Conservation (phyloP, 2,113 vertebrate genomes). For the Datnioides undecimradiatus region DNA sequence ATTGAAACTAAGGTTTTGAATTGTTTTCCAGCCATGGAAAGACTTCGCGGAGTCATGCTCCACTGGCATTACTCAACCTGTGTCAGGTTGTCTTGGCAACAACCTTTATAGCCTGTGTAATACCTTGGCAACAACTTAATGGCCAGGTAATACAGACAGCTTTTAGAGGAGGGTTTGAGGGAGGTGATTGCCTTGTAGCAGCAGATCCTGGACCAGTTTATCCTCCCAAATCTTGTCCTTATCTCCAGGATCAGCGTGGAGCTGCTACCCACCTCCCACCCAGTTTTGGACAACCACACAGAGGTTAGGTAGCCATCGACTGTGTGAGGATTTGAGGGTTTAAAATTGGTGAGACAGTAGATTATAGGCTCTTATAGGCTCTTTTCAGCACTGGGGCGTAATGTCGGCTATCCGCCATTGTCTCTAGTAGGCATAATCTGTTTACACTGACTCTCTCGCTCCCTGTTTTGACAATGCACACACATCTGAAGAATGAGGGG, state of each 20-base stretch:
- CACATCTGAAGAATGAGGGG: conserved; percentile 38
- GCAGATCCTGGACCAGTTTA: conserved; percentile 12
- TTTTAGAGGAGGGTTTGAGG: background rate
- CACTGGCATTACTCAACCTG: conserved; percentile 7
- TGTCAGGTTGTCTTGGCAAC: conserved; percentile 43
- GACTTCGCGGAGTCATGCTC: background rate
- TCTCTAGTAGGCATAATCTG: conserved; percentile 44
- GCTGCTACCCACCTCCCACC: background rate
- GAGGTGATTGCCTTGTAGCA: background rate
- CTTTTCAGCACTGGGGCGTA: conserved; percentile 30
- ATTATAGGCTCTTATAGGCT: conserved; percentile 58
- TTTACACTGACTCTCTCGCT: conserved; percentile 32
- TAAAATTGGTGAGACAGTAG: conserved; percentile 43
- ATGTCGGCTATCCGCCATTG: conserved; percentile 32
- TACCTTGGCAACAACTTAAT: conserved; percentile 31
- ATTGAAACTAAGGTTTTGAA: background rate
- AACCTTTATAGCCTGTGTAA: conserved; percentile 25
- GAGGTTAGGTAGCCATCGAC: conserved; percentile 11
- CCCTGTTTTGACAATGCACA: conserved; percentile 45
- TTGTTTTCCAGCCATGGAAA: conserved; percentile 2
- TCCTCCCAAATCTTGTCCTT: conserved; percentile 24
- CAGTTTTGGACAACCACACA: background rate
- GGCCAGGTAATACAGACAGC: conserved; percentile 4
- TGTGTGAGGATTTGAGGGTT: conserved; percentile 39
- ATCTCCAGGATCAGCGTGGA: conserved; percentile 40